Percentiles rank a stretch among this genome's conserved stretches.
These are phyloP conservation scores for Chaenodraco wilsoni DNA, from an alignment of 2,797 vertebrate species.

Conservation along the genomic window DNA sequence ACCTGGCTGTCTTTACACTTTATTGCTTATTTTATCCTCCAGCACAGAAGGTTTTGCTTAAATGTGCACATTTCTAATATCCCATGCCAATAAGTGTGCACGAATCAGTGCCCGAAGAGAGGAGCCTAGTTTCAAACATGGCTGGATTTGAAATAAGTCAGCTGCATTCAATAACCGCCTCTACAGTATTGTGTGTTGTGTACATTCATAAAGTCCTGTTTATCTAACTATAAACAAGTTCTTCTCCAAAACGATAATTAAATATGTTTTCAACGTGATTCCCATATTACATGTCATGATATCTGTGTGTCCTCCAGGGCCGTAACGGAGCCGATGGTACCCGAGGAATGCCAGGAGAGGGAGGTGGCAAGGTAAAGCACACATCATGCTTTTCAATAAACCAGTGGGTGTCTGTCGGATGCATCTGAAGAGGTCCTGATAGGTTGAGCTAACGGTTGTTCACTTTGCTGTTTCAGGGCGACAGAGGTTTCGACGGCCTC, in stretches of 20 bases:
- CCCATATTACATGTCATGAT: conserved; percentile 30
- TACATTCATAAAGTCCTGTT: conserved; percentile 52
- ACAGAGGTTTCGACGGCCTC: conserved; percentile 86
- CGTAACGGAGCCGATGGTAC: conserved; percentile 94
- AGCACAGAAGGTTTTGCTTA: conserved; percentile 2
- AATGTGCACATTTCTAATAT: conserved; percentile 30
- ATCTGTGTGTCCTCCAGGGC: conserved; percentile 82
- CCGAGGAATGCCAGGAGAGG: conserved; percentile 95
- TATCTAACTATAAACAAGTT: conserved; percentile 48
- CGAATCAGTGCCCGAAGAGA: conserved; percentile 20
- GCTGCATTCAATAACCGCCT: conserved; percentile 50
- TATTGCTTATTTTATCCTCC: background rate
- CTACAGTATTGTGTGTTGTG: background rate
- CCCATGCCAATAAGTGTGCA: conserved; percentile 4
- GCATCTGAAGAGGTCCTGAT: conserved; percentile 2
- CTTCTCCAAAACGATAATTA: conserved; percentile 19
- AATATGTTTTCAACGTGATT: conserved; percentile 34
- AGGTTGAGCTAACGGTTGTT: background rate
- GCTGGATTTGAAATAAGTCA: conserved; percentile 48
- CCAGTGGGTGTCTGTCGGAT: background rate
- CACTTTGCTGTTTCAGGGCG: conserved; percentile 74
- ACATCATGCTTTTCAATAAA: background rate
- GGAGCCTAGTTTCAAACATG: conserved; percentile 38
- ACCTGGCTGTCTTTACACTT: background rate
- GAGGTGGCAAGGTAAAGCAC: conserved; percentile 90